phyloP scores from a whole-genome alignment of 2,113 vertebrate genomes.

The Mastomys coucha region DNA sequence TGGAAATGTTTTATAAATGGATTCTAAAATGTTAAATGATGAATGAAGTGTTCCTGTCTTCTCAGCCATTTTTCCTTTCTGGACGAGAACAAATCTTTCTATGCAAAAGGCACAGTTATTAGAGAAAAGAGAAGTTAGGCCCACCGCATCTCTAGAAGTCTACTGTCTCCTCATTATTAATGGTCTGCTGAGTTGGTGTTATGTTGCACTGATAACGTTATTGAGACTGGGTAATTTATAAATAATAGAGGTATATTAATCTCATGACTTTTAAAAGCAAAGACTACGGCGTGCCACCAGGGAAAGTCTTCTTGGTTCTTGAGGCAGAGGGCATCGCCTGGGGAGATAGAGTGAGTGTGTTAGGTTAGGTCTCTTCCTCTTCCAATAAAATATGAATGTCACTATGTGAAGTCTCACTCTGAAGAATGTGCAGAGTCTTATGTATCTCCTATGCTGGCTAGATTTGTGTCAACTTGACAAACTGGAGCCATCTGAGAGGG shows the following conservation, averaged over 20 bases:
- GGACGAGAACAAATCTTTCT: no score
- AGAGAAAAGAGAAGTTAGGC: fast-evolving
- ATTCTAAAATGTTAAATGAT: background rate
- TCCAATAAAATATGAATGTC: background rate
- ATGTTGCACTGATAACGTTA: background rate
- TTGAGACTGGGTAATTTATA: background rate
- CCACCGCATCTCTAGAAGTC: background rate
- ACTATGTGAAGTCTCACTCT: background rate
- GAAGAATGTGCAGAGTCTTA: background rate
- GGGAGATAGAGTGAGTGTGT: background rate
- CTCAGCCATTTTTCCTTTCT: background rate
- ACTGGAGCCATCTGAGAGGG: background rate
- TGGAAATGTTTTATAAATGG: conserved; percentile 26
- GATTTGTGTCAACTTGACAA: background rate
- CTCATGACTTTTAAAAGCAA: background rate
- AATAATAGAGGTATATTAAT: background rate
- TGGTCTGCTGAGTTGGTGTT: background rate
- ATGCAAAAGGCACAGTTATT: background rate
- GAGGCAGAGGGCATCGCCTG: background rate
- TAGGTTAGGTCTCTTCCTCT: background rate
- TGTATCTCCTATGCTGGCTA: background rate
- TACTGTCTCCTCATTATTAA: background rate
- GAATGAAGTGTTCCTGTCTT: background rate
- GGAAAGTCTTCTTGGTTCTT: no score
- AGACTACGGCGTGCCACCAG: no score